Conservation (phyloP, 2,797 vertebrate genomes). For the Hydrophis major region DNA sequence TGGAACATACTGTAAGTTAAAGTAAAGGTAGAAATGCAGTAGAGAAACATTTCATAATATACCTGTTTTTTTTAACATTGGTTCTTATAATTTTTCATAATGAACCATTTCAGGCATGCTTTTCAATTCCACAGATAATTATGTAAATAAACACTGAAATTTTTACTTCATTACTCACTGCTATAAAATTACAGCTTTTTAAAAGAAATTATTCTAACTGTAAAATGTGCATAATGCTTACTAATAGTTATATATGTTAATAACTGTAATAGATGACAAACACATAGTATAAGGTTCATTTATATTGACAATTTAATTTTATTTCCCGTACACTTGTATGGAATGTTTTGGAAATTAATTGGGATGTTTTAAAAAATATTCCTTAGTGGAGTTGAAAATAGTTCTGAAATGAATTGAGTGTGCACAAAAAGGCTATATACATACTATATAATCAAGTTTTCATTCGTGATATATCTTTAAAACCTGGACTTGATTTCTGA, state of each 20-base stretch:
- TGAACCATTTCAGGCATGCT: not conserved
- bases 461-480: slow-evolving; percentile 4
- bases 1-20: not conserved
- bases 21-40: rapidly evolving
- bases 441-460: not conserved
- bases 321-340: not conserved
- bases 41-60: not conserved
- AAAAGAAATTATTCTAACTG: not conserved
- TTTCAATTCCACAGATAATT: not conserved
- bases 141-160: not conserved
- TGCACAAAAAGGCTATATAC: not conserved
- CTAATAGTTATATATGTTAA: not conserved
- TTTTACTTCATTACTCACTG: not conserved
- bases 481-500: slow-evolving; percentile 2
- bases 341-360: not conserved
- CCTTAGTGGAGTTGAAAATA: not conserved
- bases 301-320: not conserved
- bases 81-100: not conserved
- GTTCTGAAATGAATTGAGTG: not conserved
- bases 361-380: not conserved
- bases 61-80: not conserved
- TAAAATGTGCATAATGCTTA: not conserved
- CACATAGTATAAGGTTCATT: not conserved
- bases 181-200: not conserved
- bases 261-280: not conserved